Conservation (phyloP, 2,888 invertebrate genomes). For the Dynastes maya region DNA sequence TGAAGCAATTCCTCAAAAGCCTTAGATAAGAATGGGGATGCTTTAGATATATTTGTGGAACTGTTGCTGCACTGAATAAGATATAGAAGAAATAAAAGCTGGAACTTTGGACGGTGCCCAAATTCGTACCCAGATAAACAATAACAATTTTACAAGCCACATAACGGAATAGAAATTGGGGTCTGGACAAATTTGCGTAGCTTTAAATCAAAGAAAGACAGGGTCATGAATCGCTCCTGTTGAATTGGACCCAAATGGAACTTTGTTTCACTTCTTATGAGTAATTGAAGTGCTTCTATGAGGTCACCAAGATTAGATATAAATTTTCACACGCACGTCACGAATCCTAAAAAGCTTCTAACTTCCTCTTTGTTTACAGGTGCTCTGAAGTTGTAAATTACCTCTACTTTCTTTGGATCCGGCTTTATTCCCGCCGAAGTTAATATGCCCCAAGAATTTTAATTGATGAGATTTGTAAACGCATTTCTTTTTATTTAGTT, state of each 20-base stretch:
- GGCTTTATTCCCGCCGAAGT: slow-evolving; percentile 60
- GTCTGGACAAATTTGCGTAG: slow-evolving; percentile 2
- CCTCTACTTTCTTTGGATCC: slow-evolving; percentile 50
- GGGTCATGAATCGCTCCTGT: neutral
- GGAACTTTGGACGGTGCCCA: no score
- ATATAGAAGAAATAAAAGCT: no score
- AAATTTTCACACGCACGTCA: slow-evolving; percentile 56
- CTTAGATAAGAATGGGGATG: no score
- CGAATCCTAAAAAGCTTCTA: slow-evolving; percentile 54
- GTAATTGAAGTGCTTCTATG: slow-evolving; percentile 42
- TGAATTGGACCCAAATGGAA: neutral
- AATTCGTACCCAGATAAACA: no score
- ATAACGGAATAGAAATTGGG: no score
- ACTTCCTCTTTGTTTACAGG: slow-evolving; percentile 58
- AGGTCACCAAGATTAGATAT: slow-evolving; percentile 53
- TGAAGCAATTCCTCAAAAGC: no score
- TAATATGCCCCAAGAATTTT: slow-evolving; percentile 59
- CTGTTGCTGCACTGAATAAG: no score
- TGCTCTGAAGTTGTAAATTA: slow-evolving; percentile 55
- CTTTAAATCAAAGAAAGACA: neutral
- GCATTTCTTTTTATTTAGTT: slow-evolving; percentile 61
- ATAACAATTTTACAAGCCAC: no score
- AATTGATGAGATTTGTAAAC: slow-evolving; percentile 52
- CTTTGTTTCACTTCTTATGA: slow-evolving; percentile 18
- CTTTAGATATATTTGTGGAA: no score